These are phyloP conservation scores for Canis aureus DNA, from an alignment of 2,113 vertebrate species.

Conservation along the genomic window DNA sequence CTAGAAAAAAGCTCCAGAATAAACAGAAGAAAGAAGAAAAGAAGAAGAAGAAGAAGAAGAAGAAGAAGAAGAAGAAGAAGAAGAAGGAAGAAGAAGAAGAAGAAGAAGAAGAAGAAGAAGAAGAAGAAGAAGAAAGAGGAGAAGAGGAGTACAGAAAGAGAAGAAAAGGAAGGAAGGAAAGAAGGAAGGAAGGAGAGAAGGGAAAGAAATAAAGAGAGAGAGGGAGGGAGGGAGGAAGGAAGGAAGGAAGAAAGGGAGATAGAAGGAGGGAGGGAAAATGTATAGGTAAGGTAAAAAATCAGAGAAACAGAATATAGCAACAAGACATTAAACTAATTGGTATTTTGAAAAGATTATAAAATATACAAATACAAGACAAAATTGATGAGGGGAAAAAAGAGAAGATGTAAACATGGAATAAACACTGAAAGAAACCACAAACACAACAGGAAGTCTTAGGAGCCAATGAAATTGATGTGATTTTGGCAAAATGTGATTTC, in stretches of 20 bases:
- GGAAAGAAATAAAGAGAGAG: not conserved
- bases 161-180: not conserved
- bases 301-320: not conserved
- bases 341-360: conserved; percentile 3
- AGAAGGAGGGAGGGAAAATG: not conserved
- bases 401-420: not conserved
- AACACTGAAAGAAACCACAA: not conserved
- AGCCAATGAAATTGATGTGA: not conserved
- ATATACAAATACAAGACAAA: not conserved
- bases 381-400: not conserved
- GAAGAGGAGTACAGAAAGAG: not conserved
- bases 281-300: not conserved
- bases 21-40: not conserved
- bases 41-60: not conserved
- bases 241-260: not conserved
- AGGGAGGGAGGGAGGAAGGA: not conserved
- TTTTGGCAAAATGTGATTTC: conserved; percentile 40
- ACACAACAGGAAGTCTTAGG: not conserved
- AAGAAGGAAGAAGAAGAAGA: too few relatives aligned
- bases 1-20: not conserved
- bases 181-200: not conserved
- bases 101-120: not conserved
- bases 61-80: not conserved
- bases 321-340: not conserved
- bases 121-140: not conserved